These are phyloP conservation scores for Itoplectis maculator DNA, from an alignment of 2,888 invertebrate species.

Conservation along the genomic window DNA sequence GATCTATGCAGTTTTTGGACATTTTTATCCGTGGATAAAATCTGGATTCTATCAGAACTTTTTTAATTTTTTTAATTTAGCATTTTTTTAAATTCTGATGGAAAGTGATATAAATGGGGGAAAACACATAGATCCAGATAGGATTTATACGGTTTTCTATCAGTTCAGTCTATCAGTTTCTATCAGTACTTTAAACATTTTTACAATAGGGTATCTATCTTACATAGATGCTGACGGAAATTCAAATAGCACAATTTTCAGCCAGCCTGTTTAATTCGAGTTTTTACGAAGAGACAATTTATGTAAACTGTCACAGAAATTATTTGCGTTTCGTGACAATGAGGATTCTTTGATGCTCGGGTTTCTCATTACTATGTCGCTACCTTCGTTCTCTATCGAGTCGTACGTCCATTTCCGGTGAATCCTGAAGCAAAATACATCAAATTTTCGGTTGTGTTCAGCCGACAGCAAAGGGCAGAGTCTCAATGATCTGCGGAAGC, in stretches of 20 bases:
- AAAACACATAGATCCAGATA: too few relatives aligned
- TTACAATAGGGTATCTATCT: too few relatives aligned
- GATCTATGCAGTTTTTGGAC: too few relatives aligned
- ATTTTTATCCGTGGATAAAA: too few relatives aligned
- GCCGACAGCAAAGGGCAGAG: not conserved
- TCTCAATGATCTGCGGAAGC: not conserved
- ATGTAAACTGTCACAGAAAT: not conserved
- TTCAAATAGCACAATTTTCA: not conserved
- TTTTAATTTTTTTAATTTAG: too few relatives aligned
- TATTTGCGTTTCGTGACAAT: not conserved
- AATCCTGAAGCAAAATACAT: constrained; percentile 85
- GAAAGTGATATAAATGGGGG: too few relatives aligned
- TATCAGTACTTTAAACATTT: too few relatives aligned
- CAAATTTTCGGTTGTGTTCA: not conserved
- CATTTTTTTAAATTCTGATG: too few relatives aligned
- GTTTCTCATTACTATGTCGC: constrained; percentile 88
- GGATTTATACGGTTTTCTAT: too few relatives aligned
- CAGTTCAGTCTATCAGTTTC: too few relatives aligned
- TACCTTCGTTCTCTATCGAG: constrained; percentile 92
- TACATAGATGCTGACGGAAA: constrained; percentile 1
- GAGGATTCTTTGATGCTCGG: constrained; percentile 66
- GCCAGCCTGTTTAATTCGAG: not conserved
- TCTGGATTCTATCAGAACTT: too few relatives aligned
- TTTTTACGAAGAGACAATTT: not conserved
- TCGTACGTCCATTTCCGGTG: constrained; percentile 93